phyloP scores from a whole-genome alignment of 2,888 invertebrate species.

The Spilarctia lutea region DNA sequence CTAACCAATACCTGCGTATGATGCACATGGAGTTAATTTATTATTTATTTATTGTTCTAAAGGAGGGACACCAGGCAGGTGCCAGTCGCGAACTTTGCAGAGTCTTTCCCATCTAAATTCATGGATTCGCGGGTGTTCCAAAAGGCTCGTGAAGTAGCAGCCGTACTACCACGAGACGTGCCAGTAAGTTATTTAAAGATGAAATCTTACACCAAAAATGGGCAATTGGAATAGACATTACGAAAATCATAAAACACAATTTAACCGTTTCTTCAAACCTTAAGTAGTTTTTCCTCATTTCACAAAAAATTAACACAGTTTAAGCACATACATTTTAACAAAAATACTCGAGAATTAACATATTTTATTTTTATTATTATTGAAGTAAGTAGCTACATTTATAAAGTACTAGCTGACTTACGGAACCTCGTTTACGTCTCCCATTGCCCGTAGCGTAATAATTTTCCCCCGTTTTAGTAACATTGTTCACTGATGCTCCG shows the following conservation, averaged over 20 bases:
- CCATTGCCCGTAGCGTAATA: too few species aligned
- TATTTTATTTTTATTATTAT: too few species aligned
- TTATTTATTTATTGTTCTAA: constrained; percentile 36
- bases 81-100: constrained; percentile 23
- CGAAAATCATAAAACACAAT: too few species aligned
- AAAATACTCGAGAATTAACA: too few species aligned
- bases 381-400: too few species aligned
- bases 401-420: too few species aligned
- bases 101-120: constrained; percentile 53
- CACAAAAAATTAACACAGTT: too few species aligned
- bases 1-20: not conserved
- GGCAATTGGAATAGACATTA: not conserved
- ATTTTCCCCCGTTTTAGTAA: too few species aligned
- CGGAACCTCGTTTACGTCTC: too few species aligned
- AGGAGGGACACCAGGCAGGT: constrained; percentile 87
- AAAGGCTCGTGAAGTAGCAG: constrained; percentile 85
- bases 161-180: constrained; percentile 69
- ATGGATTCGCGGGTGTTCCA: constrained; percentile 87
- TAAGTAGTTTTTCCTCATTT: not conserved
- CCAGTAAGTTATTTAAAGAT: constrained; percentile 34
- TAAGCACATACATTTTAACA: too few species aligned
- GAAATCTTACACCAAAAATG: not conserved
- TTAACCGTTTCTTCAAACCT: not conserved
- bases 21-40: not conserved
- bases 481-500: too few species aligned